Evolutionary conservation across 2,888 invertebrate species (phyloP).

Genomic region (Torymus tubicola): DNA sequence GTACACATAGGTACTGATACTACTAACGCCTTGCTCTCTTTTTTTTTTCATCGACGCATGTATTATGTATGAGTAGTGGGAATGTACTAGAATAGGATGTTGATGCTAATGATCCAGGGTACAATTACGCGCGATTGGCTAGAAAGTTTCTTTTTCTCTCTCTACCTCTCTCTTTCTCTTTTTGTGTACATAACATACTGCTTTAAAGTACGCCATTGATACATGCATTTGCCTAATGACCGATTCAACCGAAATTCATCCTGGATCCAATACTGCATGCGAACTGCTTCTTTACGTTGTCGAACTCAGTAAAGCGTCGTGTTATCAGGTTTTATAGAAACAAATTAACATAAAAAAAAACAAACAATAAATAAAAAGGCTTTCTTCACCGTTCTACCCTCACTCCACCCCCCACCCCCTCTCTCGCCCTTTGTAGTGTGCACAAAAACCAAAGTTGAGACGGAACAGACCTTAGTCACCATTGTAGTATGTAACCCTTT

Average conservation of each 20-base stretch:
- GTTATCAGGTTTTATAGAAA: no score
- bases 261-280: conserved; percentile 16
- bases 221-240: conserved; percentile 1
- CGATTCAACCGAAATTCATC: neutral
- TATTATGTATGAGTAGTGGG: neutral
- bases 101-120: neutral
- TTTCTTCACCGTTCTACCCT: neutral
- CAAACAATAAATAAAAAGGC: neutral
- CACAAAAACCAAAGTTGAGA: conserved; percentile 3
- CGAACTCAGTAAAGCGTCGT: no score
- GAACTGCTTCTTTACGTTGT: conserved; percentile 9
- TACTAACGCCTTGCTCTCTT: conserved; percentile 16
- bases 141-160: no score
- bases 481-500: no score
- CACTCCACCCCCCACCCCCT: neutral
- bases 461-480: conserved; percentile 20
- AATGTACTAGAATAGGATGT: neutral
- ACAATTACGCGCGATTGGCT: no score
- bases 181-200: neutral
- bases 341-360: neutral
- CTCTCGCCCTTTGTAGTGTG: conserved; percentile 4
- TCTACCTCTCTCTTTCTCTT: no score
- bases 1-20: conserved; percentile 16
- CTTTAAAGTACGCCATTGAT: conserved; percentile 3
- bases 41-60: conserved; percentile 28